A percentile compares a stretch with the other conserved stretches of the same genome.
Evolutionary conservation across 2,113 vertebrate species (phyloP).

Genomic region (Vulpes lagopus): DNA sequence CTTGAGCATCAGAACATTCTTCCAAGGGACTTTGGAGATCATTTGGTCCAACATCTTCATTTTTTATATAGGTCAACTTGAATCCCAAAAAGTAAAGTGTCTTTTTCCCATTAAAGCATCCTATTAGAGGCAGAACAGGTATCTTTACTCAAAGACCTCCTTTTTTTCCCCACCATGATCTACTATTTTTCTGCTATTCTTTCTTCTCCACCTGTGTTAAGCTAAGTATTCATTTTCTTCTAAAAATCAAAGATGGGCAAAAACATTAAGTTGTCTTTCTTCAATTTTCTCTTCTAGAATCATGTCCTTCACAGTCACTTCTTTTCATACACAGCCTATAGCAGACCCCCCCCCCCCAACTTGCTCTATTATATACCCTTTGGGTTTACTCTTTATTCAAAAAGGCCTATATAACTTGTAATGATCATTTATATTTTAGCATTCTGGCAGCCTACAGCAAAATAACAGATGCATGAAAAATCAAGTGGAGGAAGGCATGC

Average conservation of each 20-base stretch:
- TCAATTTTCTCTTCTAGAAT: neutral
- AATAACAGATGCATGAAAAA: slow-evolving; percentile 42
- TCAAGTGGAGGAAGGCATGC: neutral
- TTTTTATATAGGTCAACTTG: neutral
- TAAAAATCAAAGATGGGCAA: slow-evolving; percentile 34
- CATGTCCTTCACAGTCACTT: neutral
- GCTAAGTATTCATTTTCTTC: neutral
- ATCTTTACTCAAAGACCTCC: neutral
- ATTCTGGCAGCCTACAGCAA: neutral
- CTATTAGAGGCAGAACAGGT: neutral
- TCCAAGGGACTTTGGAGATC: neutral
- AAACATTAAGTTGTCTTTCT: neutral
- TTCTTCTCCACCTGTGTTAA: neutral
- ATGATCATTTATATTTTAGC: slow-evolving; percentile 9
- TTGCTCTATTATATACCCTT: neutral
- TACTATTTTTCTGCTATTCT: neutral
- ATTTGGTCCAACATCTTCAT: slow-evolving; percentile 27
- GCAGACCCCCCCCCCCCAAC: neutral
- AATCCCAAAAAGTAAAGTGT: neutral
- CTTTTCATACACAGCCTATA: neutral
- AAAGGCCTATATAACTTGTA: slow-evolving; percentile 46
- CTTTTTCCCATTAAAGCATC: neutral
- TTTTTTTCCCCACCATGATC: neutral
- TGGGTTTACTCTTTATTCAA: neutral
- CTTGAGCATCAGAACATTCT: neutral